A percentile compares a stretch with the other conserved stretches of the same genome.
phyloP scores from a whole-genome alignment of 2,113 vertebrate genomes.

The Pardalotus punctatus region DNA sequence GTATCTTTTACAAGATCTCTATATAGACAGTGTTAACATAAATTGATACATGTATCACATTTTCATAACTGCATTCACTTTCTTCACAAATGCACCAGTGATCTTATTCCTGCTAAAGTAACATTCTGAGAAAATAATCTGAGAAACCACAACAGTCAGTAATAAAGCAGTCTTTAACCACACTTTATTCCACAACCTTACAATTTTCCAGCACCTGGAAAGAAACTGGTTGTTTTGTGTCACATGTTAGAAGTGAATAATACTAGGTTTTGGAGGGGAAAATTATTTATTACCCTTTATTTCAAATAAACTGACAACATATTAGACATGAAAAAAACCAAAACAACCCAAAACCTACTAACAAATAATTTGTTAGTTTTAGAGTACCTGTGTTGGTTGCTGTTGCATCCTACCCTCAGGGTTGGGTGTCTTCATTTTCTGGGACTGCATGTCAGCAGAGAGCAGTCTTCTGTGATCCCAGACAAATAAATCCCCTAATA shows the following conservation, averaged over 20 bases:
- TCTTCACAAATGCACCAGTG: background rate
- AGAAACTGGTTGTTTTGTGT: background rate
- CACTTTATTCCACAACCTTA: background rate
- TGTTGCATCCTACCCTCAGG: background rate
- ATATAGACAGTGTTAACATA: background rate
- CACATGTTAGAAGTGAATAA: background rate
- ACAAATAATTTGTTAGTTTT: background rate
- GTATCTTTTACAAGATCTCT: background rate
- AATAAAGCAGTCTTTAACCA: background rate
- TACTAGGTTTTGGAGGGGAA: background rate
- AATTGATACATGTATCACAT: background rate
- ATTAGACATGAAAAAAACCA: background rate
- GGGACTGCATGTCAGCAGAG: background rate
- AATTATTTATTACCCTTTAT: background rate
- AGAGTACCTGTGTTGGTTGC: background rate
- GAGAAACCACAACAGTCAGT: background rate
- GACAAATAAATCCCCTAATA: background rate
- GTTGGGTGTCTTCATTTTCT: background rate
- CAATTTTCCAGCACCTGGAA: background rate
- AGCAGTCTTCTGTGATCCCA: background rate
- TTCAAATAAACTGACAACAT: background rate
- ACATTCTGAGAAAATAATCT: background rate
- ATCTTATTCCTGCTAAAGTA: background rate
- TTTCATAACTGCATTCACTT: background rate
- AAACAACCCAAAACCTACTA: background rate